Evolutionary conservation across 2,888 invertebrate genomes (phyloP), one percentile per base, ranked within the genome.

Genomic region (Blera fallax): DNA sequence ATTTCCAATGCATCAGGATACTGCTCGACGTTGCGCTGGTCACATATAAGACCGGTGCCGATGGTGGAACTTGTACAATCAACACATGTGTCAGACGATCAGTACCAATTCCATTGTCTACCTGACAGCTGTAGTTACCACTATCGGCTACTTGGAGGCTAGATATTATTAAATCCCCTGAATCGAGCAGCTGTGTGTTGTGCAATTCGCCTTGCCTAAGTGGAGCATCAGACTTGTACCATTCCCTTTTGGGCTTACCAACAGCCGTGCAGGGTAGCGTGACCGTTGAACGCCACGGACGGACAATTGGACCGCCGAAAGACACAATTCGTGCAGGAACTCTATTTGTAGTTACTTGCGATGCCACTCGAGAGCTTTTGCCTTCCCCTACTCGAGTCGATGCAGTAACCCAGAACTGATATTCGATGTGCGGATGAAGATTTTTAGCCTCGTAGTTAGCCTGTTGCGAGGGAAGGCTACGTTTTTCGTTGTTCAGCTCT

Each of bases 331-430:
- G 93, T 0, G 95, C 95, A 11, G 95, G 94, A 92, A 94, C 94
- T 88, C 95, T 93, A 87, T 93, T 94, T 4, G 94, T 94, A 7
- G 95, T 94, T 29, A 95, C 93, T 91, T 95, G 95, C 0, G 95
- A 94, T 5, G 94, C 94, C 1, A 95, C 95, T 72, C 94, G 93
- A 0, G 95, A 95, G 90, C 95, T 95, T 89, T 95, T 95, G 0
- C 96, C 96, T 90, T 96, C 96, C 0, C 96, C 96, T 45, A 96
- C 95, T 34, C 95, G 93, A 0, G 96, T 96, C 3, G 95, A 95
- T 1, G 96, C 96, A 0, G 96, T 95, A 21, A 96, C 95, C 95
- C 96, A 95, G 90, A 96, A 96, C 89, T 96, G 95, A 90, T 96
- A 96, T 89, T 95, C 95, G 69, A 95, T 94, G 87, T 95, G 94